Evolutionary conservation across 2,888 invertebrate genomes (phyloP), one percentile per base, ranked within the genome.

Genomic region (Ctena decussata): DNA sequence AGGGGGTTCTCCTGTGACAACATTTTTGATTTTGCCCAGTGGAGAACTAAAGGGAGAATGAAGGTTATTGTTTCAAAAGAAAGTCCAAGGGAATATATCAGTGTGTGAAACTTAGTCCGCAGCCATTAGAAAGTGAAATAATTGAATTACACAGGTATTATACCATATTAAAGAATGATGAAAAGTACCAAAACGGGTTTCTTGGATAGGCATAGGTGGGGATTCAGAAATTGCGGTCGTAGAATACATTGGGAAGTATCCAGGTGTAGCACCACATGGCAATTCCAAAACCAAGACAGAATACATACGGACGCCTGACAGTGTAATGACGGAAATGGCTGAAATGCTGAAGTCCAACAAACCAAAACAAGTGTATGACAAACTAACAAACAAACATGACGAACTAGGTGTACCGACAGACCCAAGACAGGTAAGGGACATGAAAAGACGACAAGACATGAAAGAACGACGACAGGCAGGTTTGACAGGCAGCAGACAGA

Each of bases 381-480:
- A 46, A 46, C 21, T 46, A 46, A 46, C 8, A 21, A 46, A 8
- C 0, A 80, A 80, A 46, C n/a, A 74, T 27, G 80, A 74, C 35
- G 74, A 74, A 46, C 21, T 65, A 21, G 24, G 30, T 21, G 24
- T 65, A 1, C 74, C 80, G 18, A n/a, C 44, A 11, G 35, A 41
- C 32, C 15, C 65, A 11, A n/a, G 53, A n/a, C 57, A 80, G 57
- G 32, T 80, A 11, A 32, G 74, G 5, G 80, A 74, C 27, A 44
- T 30, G 32, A 80, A 80, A 35, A 71, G 57, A 49, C 27, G 57
- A 57, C 27, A 30, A 6, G 53, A 5, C n/a, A 53, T 24, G 18
- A 53, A 53, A n/a, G 15, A 53, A 18, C 12, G 53, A 53, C 18
- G 21, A 53, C 15, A 53, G 21, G 15, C 12, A 6, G 41, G 73